Evolutionary conservation across 2,888 invertebrate genomes (phyloP).

Genomic region (Spilarctia lutea): DNA sequence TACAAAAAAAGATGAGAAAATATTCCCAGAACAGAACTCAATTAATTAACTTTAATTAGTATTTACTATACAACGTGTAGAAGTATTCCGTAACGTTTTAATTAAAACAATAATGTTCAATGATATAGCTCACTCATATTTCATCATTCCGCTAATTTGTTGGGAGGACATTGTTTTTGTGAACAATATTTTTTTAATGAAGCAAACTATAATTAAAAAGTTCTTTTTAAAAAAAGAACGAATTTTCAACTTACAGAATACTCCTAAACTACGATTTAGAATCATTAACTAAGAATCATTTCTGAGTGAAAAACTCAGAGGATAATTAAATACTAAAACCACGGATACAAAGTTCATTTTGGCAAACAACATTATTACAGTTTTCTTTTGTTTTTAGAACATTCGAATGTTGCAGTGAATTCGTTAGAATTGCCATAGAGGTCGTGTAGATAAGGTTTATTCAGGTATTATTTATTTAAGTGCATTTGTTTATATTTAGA

Average conservation of each 20-base stretch:
- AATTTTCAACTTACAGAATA: neutral
- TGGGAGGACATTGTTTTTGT: constrained; percentile 16
- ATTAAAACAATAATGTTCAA: constrained; percentile 51
- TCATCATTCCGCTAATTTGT: constrained; percentile 54
- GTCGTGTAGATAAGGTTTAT: neutral
- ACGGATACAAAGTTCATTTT: neutral
- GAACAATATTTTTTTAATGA: neutral
- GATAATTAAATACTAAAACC: neutral
- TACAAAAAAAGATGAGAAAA: neutral
- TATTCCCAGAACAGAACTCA: neutral
- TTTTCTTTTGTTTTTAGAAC: no score
- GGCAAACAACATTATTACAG: neutral
- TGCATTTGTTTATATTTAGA: neutral
- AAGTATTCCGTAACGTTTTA: constrained; percentile 43
- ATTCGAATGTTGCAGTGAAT: neutral
- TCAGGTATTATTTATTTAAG: neutral
- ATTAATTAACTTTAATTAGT: constrained; percentile 10
- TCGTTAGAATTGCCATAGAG: neutral
- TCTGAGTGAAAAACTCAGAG: neutral
- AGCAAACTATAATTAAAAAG: constrained; percentile 1
- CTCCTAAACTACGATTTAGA: neutral
- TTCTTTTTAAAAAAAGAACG: neutral
- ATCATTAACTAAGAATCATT: neutral
- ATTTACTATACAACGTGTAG: constrained; percentile 24
- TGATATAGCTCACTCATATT: constrained; percentile 44